Evolutionary conservation across 2,797 vertebrate species (phyloP), one percentile per base, ranked within the genome.

Genomic region (Catharus ustulatus): DNA sequence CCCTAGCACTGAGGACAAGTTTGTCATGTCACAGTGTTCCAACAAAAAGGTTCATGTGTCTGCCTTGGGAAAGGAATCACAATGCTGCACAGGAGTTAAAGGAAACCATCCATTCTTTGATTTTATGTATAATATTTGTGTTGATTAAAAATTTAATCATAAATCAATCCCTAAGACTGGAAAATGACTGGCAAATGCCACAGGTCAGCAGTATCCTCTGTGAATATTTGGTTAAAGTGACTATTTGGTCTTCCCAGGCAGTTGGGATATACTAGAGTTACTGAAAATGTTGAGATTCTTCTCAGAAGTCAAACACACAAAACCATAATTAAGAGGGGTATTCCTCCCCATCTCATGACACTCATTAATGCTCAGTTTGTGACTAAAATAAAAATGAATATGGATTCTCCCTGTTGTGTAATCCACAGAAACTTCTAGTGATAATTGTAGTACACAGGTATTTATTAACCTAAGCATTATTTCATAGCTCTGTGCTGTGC

Each of bases 21-120:
- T 77, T 38, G 13, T 8, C n/a, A 40, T 20, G 7, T 6, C 30
- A 64, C 13, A 36, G 2, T 26, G 2, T 14, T 48, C 22, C 57
- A 43, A 69, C 6, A 76, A 52, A 84, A 67, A 30, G 0, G 4
- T 34, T 57, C n/a, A 17, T 1, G 2, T 3, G 6, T 19, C 59
- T 8, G 30, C 18, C 30, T 57, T 34, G 23, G 19, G 55, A 86
- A 59, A 19, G 21, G 7, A 57, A 51, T 24, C 58, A 18, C 15
- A 20, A 32, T 46, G 22, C 43, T 7, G 14, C 14, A 32, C 18
- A 30, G 49, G 10, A 7, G 22, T 51, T 74, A 78, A 69, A 80
- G 36, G 38, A 85, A 77, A 43, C 0, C 9, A 34, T 34, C 26
- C 3, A 3, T 19, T 34, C 15, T 61, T 73, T 32, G 5, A 22